phyloP scores from a whole-genome alignment of 1,140 invertebrate species.

The Diachasmimorpha longicaudata region DNA sequence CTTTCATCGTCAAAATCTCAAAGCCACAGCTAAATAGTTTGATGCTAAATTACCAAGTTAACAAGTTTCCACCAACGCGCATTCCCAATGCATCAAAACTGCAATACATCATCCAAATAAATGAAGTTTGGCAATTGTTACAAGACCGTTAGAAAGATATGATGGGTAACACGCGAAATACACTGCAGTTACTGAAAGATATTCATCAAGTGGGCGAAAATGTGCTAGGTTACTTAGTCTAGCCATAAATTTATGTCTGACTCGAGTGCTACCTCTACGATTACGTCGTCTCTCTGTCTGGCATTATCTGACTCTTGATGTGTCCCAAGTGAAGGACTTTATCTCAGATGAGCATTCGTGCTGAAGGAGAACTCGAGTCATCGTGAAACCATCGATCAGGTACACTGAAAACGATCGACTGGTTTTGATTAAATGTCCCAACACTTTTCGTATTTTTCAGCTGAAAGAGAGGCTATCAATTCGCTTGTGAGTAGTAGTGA shows the following conservation, averaged over 20 bases:
- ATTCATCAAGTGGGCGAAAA: constrained; percentile 12
- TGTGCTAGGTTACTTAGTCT: neutral
- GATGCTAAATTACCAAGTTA: neutral
- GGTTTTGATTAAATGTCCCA: neutral
- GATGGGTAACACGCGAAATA: neutral
- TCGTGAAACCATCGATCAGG: constrained; percentile 14
- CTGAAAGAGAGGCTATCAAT: neutral
- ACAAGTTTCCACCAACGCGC: neutral
- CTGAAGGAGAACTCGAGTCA: neutral
- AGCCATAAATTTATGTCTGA: constrained; percentile 7
- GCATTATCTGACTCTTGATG: constrained; percentile 12
- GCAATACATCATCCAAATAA: neutral
- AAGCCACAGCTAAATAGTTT: neutral
- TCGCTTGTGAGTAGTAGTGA: too few species aligned
- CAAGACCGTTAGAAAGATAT: neutral
- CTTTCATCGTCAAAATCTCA: neutral
- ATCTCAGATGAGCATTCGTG: constrained; percentile 1
- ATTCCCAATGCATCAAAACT: neutral
- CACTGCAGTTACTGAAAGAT: neutral
- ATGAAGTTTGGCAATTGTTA: constrained; percentile 12
- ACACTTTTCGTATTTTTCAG: neutral
- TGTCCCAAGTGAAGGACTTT: constrained; percentile 5
- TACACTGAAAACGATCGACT: neutral
- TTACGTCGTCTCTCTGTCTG: constrained; percentile 5
- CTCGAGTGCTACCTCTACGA: neutral